phyloP scores from a whole-genome alignment of 2,888 invertebrate genomes.

The Heliconius hortense region DNA sequence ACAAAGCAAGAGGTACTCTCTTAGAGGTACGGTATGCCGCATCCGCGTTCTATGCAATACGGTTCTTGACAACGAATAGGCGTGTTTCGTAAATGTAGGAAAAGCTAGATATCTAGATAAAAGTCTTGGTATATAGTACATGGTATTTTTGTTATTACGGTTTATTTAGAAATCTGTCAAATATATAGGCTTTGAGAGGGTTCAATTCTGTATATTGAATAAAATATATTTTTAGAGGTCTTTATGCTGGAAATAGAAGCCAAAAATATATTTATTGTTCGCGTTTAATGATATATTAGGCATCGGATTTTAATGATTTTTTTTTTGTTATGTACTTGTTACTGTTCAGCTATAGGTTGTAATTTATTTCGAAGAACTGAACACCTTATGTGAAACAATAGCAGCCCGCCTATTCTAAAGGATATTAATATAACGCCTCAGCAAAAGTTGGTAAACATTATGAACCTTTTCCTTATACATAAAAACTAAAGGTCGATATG shows the following conservation, averaged over 20 bases:
- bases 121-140: not conserved
- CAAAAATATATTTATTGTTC: not conserved
- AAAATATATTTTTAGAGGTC: not conserved
- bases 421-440: too few species aligned
- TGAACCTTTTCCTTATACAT: too few species aligned
- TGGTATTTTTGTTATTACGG: not conserved
- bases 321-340: too few species aligned
- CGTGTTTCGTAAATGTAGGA: slow-evolving; percentile 19
- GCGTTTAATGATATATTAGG: too few species aligned
- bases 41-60: slow-evolving; percentile 29
- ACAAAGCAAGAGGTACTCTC: slow-evolving; percentile 26
- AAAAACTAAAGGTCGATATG: too few species aligned
- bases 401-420: too few species aligned
- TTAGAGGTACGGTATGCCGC: slow-evolving; percentile 9
- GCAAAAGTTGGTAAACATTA: too few species aligned
- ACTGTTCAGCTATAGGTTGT: too few species aligned
- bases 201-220: not conserved
- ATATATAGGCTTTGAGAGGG: not conserved
- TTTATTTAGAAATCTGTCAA: not conserved
- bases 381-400: too few species aligned
- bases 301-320: too few species aligned
- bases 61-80: slow-evolving; percentile 34
- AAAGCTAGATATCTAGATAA: not conserved
- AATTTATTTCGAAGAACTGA: too few species aligned
- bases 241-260: not conserved